Conservation (phyloP, 2,797 vertebrate genomes). For the Merluccius polli region DNA sequence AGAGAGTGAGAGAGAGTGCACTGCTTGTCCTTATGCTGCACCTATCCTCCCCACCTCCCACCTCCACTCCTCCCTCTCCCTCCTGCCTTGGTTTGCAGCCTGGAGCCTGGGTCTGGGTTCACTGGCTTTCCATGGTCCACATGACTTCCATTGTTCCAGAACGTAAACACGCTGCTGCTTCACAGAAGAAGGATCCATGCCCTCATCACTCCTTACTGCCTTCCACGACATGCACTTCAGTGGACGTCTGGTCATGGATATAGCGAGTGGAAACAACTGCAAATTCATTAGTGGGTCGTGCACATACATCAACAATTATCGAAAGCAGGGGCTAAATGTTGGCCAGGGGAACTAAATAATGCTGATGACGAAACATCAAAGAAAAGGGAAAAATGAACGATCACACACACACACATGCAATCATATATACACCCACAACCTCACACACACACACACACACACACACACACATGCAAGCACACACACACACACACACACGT, state of each 20-base stretch:
- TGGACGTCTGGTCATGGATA: constrained; percentile 9
- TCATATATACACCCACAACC: not conserved
- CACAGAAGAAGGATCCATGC: constrained; percentile 6
- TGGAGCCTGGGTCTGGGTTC: constrained; percentile 4
- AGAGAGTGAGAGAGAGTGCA: too few species aligned
- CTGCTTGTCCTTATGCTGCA: not conserved
- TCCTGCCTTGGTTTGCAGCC: constrained; percentile 13
- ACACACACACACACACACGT: constrained; percentile 17
- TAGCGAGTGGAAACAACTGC: not conserved
- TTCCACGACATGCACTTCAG: not conserved
- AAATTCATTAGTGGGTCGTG: constrained; percentile 16
- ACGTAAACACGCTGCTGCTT: constrained; percentile 13
- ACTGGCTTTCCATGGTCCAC: constrained; percentile 17
- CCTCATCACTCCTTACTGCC: constrained; percentile 9
- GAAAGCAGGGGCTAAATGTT: not conserved
- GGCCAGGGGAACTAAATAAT: not conserved
- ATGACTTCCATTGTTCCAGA: constrained; percentile 24
- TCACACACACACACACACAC: not conserved
- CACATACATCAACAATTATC: not conserved
- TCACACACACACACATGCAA: too few species aligned
- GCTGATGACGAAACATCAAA: not conserved
- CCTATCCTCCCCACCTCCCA: not conserved
- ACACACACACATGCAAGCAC: constrained; percentile 8
- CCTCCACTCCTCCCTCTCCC: not conserved
- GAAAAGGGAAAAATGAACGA: too few species aligned